Conservation (phyloP, 2,797 vertebrate genomes). For the Manis javanica region DNA sequence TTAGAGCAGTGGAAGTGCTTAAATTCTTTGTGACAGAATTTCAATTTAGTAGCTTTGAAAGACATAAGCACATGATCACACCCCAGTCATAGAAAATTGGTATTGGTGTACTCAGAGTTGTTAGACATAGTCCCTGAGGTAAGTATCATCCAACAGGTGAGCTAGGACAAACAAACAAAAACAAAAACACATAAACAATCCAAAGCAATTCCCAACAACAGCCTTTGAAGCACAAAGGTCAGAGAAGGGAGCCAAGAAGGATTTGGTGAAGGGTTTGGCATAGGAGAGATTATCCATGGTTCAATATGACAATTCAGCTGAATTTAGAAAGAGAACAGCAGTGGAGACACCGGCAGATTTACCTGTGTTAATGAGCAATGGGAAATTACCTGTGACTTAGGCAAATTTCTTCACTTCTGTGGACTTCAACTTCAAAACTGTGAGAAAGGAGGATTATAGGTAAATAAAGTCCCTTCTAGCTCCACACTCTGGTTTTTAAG, state of each 20-base stretch:
- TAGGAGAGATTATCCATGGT: not conserved
- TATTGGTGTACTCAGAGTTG: not conserved
- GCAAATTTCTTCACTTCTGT: not conserved
- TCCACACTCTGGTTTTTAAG: not conserved
- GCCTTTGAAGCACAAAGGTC: not conserved
- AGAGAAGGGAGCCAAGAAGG: not conserved
- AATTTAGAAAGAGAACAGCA: not conserved
- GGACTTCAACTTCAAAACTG: slow-evolving; percentile 1
- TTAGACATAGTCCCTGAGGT: not conserved
- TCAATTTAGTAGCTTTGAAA: slow-evolving; percentile 27
- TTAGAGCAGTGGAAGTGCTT: not conserved
- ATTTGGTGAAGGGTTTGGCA: not conserved
- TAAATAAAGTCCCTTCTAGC: not conserved
- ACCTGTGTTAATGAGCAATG: not conserved
- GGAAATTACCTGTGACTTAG: not conserved
- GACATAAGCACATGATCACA: not conserved
- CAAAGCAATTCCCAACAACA: not conserved
- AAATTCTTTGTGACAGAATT: not conserved
- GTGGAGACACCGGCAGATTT: not conserved
- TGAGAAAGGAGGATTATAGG: not conserved
- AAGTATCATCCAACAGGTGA: not conserved
- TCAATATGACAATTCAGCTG: not conserved
- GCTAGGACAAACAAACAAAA: not conserved
- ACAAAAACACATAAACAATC: not conserved
- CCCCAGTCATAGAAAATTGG: not conserved